These are phyloP conservation scores for Philantomba maxwellii DNA, from an alignment of 2,113 vertebrate species.

Conservation along the genomic window DNA sequence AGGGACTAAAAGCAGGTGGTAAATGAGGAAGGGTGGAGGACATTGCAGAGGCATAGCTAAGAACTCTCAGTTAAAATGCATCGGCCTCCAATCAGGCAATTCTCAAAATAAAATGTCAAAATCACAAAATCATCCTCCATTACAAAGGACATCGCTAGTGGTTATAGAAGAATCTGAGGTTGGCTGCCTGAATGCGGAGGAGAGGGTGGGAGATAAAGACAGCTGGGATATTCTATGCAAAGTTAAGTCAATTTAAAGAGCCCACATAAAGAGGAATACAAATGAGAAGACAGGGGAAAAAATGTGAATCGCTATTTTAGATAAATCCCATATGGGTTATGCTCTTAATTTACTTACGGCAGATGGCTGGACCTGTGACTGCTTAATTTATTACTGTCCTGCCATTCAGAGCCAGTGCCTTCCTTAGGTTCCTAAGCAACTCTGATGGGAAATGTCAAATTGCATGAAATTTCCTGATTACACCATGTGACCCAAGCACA, in stretches of 20 bases:
- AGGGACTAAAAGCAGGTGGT: neutral
- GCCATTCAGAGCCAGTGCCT: conserved; percentile 1
- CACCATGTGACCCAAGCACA: neutral
- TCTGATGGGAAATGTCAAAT: conserved; percentile 36
- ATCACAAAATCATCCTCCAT: neutral
- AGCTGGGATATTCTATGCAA: neutral
- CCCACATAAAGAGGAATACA: conserved; percentile 39
- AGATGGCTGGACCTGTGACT: conserved; percentile 52
- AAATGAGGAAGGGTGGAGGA: neutral
- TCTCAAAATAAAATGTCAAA: neutral
- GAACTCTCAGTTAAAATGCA: neutral
- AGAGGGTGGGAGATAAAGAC: neutral
- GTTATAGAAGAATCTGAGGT: neutral
- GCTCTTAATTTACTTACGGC: conserved; percentile 66
- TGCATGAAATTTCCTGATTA: conserved; percentile 28
- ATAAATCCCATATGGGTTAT: conserved; percentile 60
- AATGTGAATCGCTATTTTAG: conserved; percentile 44
- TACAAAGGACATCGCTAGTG: neutral
- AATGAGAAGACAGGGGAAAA: neutral
- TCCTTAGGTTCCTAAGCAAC: conserved; percentile 58
- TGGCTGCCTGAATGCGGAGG: neutral
- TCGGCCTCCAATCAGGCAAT: neutral
- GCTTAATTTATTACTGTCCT: conserved; percentile 44
- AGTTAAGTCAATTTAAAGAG: conserved; percentile 19
- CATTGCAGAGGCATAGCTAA: neutral